These are phyloP conservation scores for Oryzias woworae DNA, from an alignment of 2,113 vertebrate genomes.

Conservation along the genomic window DNA sequence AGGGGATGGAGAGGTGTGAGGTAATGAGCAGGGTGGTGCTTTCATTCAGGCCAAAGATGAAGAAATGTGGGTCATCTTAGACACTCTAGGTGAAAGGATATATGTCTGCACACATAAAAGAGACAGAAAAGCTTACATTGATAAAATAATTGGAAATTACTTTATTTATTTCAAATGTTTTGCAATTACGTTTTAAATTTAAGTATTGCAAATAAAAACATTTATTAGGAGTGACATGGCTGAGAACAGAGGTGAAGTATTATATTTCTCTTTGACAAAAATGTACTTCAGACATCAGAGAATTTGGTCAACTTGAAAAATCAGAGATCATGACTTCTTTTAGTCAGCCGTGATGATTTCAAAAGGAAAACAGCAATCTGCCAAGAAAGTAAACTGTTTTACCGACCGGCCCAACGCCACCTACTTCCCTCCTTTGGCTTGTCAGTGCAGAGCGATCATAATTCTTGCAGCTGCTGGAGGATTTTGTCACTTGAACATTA, in stretches of 20 bases:
- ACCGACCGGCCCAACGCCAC: background rate
- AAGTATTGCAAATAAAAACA: too few species aligned
- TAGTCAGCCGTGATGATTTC: background rate
- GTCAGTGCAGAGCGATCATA: background rate
- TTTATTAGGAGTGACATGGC: too few species aligned
- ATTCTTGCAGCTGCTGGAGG: background rate
- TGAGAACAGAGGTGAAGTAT: too few species aligned
- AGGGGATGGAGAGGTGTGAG: slow-evolving; percentile 56
- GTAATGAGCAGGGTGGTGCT: slow-evolving; percentile 39
- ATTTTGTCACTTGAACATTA: background rate
- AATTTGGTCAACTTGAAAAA: too few species aligned
- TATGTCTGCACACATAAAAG: background rate
- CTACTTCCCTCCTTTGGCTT: background rate
- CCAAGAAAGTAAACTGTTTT: background rate
- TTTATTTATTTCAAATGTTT: too few species aligned
- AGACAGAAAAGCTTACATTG: background rate
- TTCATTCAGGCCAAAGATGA: slow-evolving; percentile 18
- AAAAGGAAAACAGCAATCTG: background rate
- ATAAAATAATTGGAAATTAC: too few species aligned
- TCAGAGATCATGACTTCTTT: background rate
- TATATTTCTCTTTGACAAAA: too few species aligned
- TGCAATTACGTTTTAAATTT: too few species aligned
- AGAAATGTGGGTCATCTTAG: slow-evolving; percentile 13
- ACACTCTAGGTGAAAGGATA: background rate
- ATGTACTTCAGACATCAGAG: too few species aligned